Base-by-base conservation (phyloP, 2,888 invertebrate genomes). In the Lysandra coridon region DNA sequence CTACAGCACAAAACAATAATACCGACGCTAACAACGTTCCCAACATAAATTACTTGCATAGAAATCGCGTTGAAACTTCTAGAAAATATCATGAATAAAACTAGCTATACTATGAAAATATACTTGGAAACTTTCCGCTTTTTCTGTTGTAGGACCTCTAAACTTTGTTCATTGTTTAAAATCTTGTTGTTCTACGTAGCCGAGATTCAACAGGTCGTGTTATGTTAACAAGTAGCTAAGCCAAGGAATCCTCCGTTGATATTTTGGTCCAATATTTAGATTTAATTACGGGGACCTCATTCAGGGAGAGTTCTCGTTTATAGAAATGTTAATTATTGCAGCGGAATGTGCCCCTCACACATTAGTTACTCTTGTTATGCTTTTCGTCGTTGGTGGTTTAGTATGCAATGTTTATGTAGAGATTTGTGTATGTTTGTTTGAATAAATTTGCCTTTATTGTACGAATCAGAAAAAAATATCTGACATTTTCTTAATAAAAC, bases 81-180 rank as follows among this genome's bases (percentile, higher is more conserved):
- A 37, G 17, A 60, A 75, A 73, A 79, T 44, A 74, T 74, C 79
- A 75, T 57, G 23, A 57, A 74, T 73, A 74, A 79, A 79, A 73
- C 40, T 79, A 44, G 14, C 60, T 74, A 78, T 60, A 69, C 10
- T 49, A 78, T 78, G 64, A 64, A 76, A 75, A 74, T 74, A 74
- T 62, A 79, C 79, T 79, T 75, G 57, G 40, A 74, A 79, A 79
- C 44, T 79, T 75, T 30, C 40, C 74, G 79, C 76, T 74, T 79
- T 79, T 79, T 79, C 79, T 74, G 73, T 60, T 60, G 74, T 57
- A 74, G 79, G 78, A 80, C 79, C 80, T 77, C 81, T 82, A 77
- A 81, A 82, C 81, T 82, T 82, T 80, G 75, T 82, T 81, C 78
- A 81, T 81, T 82, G 82, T 82, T 81, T 82, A 81, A 82, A 81